Conservation (phyloP, 2,113 vertebrate genomes). For the Lucifuga dentata region DNA sequence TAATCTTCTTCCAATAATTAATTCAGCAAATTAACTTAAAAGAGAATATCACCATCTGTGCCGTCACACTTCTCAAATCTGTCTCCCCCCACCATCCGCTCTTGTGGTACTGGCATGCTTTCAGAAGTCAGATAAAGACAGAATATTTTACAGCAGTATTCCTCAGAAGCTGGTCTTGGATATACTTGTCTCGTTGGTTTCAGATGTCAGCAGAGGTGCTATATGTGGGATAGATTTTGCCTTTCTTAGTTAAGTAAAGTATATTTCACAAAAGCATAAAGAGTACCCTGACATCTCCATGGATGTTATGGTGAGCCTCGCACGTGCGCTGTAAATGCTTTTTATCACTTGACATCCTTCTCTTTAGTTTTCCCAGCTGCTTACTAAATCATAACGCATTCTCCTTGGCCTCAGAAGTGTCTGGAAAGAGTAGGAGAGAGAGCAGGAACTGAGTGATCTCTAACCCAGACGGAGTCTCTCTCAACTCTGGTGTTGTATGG, state of each 20-base stretch:
- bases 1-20: slow-evolving; percentile 53
- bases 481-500: slow-evolving; percentile 35
- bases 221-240: slow-evolving; percentile 18
- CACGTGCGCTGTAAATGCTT: slow-evolving; percentile 30
- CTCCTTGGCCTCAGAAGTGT: slow-evolving; percentile 31
- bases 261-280: slow-evolving; percentile 17
- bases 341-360: slow-evolving; percentile 31
- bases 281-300: slow-evolving; percentile 21
- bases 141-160: slow-evolving; percentile 7
- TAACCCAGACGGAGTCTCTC: slow-evolving; percentile 34
- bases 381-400: slow-evolving; percentile 52
- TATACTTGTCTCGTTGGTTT: slow-evolving; percentile 3
- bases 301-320: slow-evolving; percentile 27
- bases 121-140: slow-evolving; percentile 11
- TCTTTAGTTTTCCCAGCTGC: slow-evolving; percentile 33
- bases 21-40: slow-evolving; percentile 56
- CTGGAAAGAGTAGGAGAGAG: not conserved
- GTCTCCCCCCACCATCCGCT: slow-evolving; percentile 18
- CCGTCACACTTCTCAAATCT: slow-evolving; percentile 48
- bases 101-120: slow-evolving; percentile 26
- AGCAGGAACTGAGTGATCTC: slow-evolving; percentile 4
- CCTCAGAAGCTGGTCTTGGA: slow-evolving; percentile 9
- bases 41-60: slow-evolving; percentile 64
- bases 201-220: slow-evolving; percentile 25
- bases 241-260: slow-evolving; percentile 1